Base-by-base conservation (phyloP, 2,888 invertebrate species). In the Drosophila diplacantha region DNA sequence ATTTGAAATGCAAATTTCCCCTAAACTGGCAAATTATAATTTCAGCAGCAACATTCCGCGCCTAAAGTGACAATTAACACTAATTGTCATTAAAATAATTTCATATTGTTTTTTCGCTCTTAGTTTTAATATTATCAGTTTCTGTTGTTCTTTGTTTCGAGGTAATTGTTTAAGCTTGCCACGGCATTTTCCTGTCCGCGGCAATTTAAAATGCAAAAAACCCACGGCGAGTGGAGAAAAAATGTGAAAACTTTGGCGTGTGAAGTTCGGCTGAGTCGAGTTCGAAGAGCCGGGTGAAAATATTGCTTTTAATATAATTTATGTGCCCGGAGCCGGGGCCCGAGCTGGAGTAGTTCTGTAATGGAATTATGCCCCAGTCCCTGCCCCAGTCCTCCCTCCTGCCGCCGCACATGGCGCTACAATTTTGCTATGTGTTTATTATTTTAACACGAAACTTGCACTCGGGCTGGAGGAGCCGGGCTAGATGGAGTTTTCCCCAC, bases 31-130 rank as follows among this genome's bases (percentile, higher is more conserved):
- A 74, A 67, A 77, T 76, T 79, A 73, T 63, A 79, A 81, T 76
- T 61, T 61, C 59, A 69, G 44, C 49, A 39, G 26, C 62, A 62
- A 51, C 69, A 79, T 78, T 75, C 60, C 67, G 22, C 50, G 37
- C 72, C 66, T 69, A 74, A 80, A 80, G 83, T 81, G 80, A 83
- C 80, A 80, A 80, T 80, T 83, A 80, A 80, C 83, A 81, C 80
- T 83, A 80, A 80, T 80, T 83, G 83, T 75, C 81, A 80, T 80
- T 80, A 80, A 75, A 75, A 83, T 82, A 81, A 81, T 80, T 83
- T 83, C 73, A 78, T 81, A 81, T 81, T 77, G 75, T 75, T 57
- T 57, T 69, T 49, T 62, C 62, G 16, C 26, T 49, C 24, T 57
- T 44, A n/a, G 44, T 49, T 62, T 46, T 31, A 31, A 47, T 53